Conservation (phyloP, 1,140 invertebrate species). For the fruit fly (Drosophila melanogaster) region Release_6_plus_ISO1_MT NT_033777.3:13546501-13547000, state of each 20-base stretch:
- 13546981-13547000: conserved; percentile 35
- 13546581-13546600: conserved; percentile 61
- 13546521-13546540: conserved; percentile 9
- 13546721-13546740: conserved; percentile 64
- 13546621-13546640: background rate
- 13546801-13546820: conserved; percentile 8
- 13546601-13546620: conserved; percentile 1
- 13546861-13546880: conserved; percentile 8
- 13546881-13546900: conserved; percentile 43
- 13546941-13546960: conserved; percentile 51
- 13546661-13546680: conserved; percentile 48
- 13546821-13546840: conserved; percentile 7
- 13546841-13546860: conserved; percentile 9
- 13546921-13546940: conserved; percentile 54
- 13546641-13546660: conserved; percentile 2
- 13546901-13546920: conserved; percentile 56
- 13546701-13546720: conserved; percentile 72
- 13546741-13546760: conserved; percentile 77
- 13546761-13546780: conserved; percentile 76
- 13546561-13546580: conserved; percentile 51
- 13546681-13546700: conserved; percentile 76
- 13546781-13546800: conserved; percentile 54
- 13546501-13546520: conserved; percentile 25
- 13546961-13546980: conserved; percentile 23
- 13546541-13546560: background rate